A percentile compares a stretch with the other conserved stretches of the same genome.
phyloP scores from a whole-genome alignment of 2,888 invertebrate genomes.

The Eristalis intricaria region DNA sequence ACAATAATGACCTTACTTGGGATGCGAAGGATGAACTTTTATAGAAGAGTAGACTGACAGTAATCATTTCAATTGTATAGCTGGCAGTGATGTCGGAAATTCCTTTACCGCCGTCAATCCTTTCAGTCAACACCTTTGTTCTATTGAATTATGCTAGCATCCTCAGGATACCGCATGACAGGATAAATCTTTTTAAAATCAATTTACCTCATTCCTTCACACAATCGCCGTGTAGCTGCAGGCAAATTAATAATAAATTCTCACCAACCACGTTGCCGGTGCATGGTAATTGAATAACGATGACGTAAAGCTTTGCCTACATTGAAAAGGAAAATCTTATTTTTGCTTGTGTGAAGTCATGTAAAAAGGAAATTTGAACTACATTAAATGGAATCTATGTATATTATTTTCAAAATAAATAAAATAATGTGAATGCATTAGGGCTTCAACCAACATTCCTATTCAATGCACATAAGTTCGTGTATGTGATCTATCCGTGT shows the following conservation, averaged over 20 bases:
- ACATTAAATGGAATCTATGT: no score
- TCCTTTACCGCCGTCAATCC: slow-evolving; percentile 15
- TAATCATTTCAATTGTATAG: slow-evolving; percentile 29
- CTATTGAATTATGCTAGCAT: slow-evolving; percentile 41
- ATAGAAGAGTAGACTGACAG: not conserved
- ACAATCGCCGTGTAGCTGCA: slow-evolving; percentile 39
- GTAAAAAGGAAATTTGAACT: not conserved
- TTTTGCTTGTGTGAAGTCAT: slow-evolving; percentile 3
- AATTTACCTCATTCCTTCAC: slow-evolving; percentile 54
- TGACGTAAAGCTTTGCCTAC: slow-evolving; percentile 43
- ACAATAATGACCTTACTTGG: slow-evolving; percentile 33
- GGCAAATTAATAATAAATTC: slow-evolving; percentile 61
- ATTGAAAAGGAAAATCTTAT: slow-evolving; percentile 16
- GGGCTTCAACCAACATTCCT: no score
- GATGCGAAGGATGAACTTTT: slow-evolving; percentile 45
- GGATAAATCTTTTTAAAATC: slow-evolving; percentile 63
- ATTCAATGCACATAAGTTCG: no score
- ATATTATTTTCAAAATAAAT: no score
- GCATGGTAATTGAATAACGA: slow-evolving; percentile 60
- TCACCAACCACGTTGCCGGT: slow-evolving; percentile 37
- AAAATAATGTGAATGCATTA: no score
- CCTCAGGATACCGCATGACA: slow-evolving; percentile 41
- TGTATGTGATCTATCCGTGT: no score
- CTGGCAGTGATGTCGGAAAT: slow-evolving; percentile 10
- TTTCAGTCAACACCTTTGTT: slow-evolving; percentile 60